These are phyloP conservation scores for Ypsolopha scabrella DNA, from an alignment of 2,888 invertebrate species.

Conservation along the genomic window DNA sequence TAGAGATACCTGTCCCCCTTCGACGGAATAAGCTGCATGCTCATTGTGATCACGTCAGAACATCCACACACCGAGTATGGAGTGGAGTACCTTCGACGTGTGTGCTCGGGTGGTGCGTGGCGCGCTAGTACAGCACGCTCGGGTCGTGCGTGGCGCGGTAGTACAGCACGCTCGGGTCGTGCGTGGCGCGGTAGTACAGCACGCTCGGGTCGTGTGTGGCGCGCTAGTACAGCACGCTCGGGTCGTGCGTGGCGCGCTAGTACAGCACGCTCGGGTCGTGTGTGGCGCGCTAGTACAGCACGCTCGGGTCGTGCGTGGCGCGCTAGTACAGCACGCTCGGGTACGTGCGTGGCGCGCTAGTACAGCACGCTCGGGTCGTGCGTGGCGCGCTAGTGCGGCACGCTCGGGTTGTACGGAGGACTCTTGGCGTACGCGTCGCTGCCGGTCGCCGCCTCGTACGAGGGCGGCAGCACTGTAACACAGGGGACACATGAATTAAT, in stretches of 20 bases:
- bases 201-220: background rate
- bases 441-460: conserved; percentile 36
- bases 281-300: background rate
- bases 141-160: background rate
- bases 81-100: background rate
- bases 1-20: too few relatives aligned
- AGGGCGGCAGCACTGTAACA: conserved; percentile 37
- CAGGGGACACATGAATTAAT: too few relatives aligned
- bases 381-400: conserved; percentile 13
- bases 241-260: background rate
- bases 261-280: background rate
- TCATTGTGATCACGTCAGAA: too few relatives aligned
- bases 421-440: conserved; percentile 13
- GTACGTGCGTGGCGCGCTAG: background rate
- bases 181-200: background rate
- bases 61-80: background rate
- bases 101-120: background rate
- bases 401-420: conserved; percentile 26
- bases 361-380: background rate
- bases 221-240: background rate
- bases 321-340: background rate
- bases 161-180: background rate
- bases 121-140: background rate
- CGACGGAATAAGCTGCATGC: too few relatives aligned
- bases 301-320: background rate